Evolutionary conservation across 2,113 vertebrate genomes (phyloP).

Genomic region (Zosterops lateralis): DNA sequence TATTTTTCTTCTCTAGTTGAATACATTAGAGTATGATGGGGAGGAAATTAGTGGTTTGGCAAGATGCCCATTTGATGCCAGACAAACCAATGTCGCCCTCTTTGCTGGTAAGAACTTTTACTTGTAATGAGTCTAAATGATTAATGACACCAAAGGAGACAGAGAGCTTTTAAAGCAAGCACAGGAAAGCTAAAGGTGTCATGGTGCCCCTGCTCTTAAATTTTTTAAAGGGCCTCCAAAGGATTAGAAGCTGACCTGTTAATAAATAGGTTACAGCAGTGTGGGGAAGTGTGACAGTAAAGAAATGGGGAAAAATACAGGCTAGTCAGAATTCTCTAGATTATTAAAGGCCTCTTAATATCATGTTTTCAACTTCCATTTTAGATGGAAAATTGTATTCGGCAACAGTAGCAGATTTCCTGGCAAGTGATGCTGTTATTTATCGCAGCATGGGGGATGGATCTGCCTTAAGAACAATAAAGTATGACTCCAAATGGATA

Average conservation of each 20-base stretch:
- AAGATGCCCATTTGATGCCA: slow-evolving; percentile 97
- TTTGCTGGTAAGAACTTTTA: slow-evolving; percentile 90
- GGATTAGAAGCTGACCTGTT: slow-evolving; percentile 35
- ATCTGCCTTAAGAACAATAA: slow-evolving; percentile 95
- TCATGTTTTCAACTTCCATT: slow-evolving; percentile 41
- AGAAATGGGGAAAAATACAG: not conserved
- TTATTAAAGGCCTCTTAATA: slow-evolving; percentile 23
- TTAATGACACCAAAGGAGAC: slow-evolving; percentile 62
- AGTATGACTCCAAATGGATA: slow-evolving; percentile 99
- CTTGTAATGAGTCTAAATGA: slow-evolving; percentile 70
- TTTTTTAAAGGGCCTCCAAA: slow-evolving; percentile 24
- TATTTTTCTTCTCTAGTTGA: slow-evolving; percentile 85
- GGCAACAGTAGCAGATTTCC: slow-evolving; percentile 96
- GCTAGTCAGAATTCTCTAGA: slow-evolving; percentile 2
- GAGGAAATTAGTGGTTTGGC: slow-evolving; percentile 98
- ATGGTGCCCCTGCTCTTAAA: slow-evolving; percentile 19
- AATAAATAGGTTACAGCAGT: slow-evolving; percentile 21
- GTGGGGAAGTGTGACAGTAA: slow-evolving; percentile 11
- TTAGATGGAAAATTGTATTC: slow-evolving; percentile 96
- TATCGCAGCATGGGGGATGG: slow-evolving; percentile 98
- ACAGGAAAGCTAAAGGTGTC: slow-evolving; percentile 31
- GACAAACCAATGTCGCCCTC: slow-evolving; percentile 98
- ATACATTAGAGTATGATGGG: slow-evolving; percentile 96
- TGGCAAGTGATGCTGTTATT: slow-evolving; percentile 98
- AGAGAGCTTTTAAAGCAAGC: slow-evolving; percentile 51